Conservation (phyloP, 2,888 invertebrate genomes). For the Caenorhabditis sulstoni region DNA sequence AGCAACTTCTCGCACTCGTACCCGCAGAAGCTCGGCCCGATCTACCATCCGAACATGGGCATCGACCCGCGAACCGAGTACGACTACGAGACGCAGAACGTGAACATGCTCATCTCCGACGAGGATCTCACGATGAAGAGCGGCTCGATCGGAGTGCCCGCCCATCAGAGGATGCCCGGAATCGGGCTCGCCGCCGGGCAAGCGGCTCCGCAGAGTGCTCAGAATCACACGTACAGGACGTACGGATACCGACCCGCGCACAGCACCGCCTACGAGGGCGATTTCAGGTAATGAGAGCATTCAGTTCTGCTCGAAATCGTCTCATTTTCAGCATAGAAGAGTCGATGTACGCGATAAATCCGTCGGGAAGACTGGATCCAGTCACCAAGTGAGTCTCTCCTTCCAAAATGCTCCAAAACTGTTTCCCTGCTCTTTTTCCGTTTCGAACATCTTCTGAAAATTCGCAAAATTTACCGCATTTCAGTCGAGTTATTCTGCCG, state of each 20-base stretch:
- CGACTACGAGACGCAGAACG: conserved; percentile 73
- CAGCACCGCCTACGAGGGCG: conserved; percentile 75
- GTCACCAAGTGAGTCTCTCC: conserved; percentile 71
- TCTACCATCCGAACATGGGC: conserved; percentile 66
- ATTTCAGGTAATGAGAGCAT: conserved; percentile 66
- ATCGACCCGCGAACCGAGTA: conserved; percentile 71
- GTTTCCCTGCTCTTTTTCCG: neutral
- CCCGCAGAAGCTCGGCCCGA: conserved; percentile 70
- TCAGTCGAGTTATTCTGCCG: conserved; percentile 67
- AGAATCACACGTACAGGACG: conserved; percentile 36
- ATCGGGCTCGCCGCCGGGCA: too few species aligned
- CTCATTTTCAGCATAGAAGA: conserved; percentile 75
- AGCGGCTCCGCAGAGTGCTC: conserved; percentile 39
- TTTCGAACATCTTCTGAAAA: too few species aligned
- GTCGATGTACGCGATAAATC: conserved; percentile 79
- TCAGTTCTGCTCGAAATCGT: too few species aligned
- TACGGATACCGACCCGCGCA: conserved; percentile 69
- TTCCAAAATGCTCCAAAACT: neutral
- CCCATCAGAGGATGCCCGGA: conserved; percentile 47
- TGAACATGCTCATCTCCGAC: conserved; percentile 80
- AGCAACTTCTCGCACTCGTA: conserved; percentile 64
- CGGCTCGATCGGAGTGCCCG: conserved; percentile 69
- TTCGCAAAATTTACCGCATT: neutral
- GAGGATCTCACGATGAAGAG: conserved; percentile 77
- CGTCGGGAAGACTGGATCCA: conserved; percentile 74